Conservation (phyloP, 37 sponge, comb jelly and placozoan genomes). For the Tethya wilhelma region DNA sequence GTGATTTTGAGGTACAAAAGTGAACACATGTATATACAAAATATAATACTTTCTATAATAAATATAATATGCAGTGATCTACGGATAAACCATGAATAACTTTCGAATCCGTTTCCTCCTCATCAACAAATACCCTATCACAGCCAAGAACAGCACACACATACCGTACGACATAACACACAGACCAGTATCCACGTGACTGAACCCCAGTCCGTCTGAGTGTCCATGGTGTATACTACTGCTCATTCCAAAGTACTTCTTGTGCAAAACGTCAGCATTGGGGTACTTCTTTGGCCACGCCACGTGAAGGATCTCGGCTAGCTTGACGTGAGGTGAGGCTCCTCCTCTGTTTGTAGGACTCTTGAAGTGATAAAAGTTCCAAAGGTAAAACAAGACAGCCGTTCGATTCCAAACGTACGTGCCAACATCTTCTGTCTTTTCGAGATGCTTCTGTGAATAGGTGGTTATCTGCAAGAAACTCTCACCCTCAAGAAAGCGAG, state of each 20-base stretch:
- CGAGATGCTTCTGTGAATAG: background rate
- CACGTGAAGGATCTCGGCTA: slow-evolving; percentile 13
- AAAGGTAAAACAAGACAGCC: slow-evolving; percentile 57
- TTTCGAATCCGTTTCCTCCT: too few relatives aligned
- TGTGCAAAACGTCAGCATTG: background rate
- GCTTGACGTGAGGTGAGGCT: background rate
- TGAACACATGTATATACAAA: too few relatives aligned
- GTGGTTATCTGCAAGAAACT: background rate
- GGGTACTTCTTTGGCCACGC: slow-evolving; percentile 44
- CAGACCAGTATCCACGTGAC: background rate
- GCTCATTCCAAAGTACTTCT: background rate
- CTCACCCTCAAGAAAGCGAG: slow-evolving; percentile 17
- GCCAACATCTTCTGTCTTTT: background rate
- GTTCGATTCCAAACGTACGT: slow-evolving; percentile 59
- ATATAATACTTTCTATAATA: too few relatives aligned
- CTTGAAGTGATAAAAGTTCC: slow-evolving; percentile 47
- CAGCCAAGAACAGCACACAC: slow-evolving; percentile 1
- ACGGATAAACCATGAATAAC: too few relatives aligned
- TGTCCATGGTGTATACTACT: background rate
- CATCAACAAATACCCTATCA: slow-evolving; percentile 12
- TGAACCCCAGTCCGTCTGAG: background rate
- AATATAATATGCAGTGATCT: too few relatives aligned
- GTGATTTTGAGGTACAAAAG: too few relatives aligned
- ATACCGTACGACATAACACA: slow-evolving; percentile 13
- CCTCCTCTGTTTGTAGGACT: background rate